Percentiles rank a stretch among this genome's conserved stretches.
These are phyloP conservation scores for Chitala chitala DNA, from an alignment of 2,113 vertebrate species.

Conservation along the genomic window DNA sequence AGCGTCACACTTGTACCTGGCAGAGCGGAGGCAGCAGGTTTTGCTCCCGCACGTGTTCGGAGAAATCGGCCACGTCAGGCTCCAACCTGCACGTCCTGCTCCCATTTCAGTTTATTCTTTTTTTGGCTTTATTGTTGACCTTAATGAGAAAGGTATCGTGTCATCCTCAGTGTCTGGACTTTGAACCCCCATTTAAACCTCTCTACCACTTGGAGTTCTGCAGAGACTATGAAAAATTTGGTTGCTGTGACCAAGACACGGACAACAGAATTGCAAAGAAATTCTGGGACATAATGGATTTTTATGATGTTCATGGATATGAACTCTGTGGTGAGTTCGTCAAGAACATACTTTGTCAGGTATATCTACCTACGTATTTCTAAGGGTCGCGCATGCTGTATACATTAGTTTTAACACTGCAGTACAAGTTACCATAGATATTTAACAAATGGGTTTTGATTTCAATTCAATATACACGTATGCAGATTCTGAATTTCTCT, in stretches of 20 bases:
- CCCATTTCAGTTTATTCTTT: neutral
- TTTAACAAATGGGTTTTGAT: too few relatives aligned
- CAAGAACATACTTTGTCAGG: conserved; percentile 80
- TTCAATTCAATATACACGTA: too few relatives aligned
- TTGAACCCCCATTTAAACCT: conserved; percentile 68
- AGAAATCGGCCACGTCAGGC: neutral
- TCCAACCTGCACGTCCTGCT: neutral
- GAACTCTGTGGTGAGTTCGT: conserved; percentile 62
- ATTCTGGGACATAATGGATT: conserved; percentile 68
- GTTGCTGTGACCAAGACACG: conserved; percentile 71
- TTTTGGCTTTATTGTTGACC: conserved; percentile 35
- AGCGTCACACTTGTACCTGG: neutral
- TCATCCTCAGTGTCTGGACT: conserved; percentile 81
- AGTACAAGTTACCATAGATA: too few relatives aligned
- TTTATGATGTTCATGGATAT: conserved; percentile 47
- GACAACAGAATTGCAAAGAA: conserved; percentile 66
- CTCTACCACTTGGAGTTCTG: conserved; percentile 70
- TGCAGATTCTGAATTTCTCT: too few relatives aligned
- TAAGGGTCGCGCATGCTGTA: neutral
- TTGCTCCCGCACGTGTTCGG: conserved; percentile 20
- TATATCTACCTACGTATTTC: conserved; percentile 36
- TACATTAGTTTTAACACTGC: neutral
- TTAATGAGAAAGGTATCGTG: conserved; percentile 40
- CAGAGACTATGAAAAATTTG: conserved; percentile 66
- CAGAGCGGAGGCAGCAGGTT: conserved; percentile 14